phyloP scores from a whole-genome alignment of 2,888 invertebrate species.

The Nomada hirtipes region DNA sequence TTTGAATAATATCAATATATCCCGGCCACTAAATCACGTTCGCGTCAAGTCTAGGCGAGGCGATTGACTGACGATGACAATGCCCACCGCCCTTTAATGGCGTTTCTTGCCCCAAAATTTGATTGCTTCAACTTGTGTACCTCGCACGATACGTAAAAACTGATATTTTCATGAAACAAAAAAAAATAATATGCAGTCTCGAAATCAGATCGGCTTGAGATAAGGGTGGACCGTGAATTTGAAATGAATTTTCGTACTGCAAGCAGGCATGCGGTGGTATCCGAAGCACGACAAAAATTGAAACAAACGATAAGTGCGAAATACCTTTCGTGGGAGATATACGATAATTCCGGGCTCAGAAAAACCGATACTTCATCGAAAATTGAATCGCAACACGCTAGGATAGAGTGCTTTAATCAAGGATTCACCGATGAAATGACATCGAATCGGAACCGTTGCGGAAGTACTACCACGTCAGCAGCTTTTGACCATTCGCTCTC shows the following conservation, averaged over 20 bases:
- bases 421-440: constrained; percentile 55
- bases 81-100: constrained; percentile 29
- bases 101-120: constrained; percentile 42
- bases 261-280: background rate
- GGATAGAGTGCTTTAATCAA: constrained; percentile 57
- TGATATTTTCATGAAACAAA: background rate
- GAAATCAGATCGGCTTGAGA: background rate
- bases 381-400: constrained; percentile 46
- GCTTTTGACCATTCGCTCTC: constrained; percentile 57
- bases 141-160: background rate
- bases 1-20: constrained; percentile 71
- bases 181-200: no score
- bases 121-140: background rate
- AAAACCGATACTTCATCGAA: constrained; percentile 48
- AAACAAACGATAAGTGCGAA: constrained; percentile 19
- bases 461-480: constrained; percentile 63
- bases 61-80: constrained; percentile 66
- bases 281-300: constrained; percentile 1
- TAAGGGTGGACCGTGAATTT: background rate
- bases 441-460: constrained; percentile 52
- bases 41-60: constrained; percentile 52
- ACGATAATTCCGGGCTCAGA: constrained; percentile 27
- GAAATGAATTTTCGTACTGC: background rate
- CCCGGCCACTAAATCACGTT: constrained; percentile 56
- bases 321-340: constrained; percentile 13